These are phyloP conservation scores for Caretta caretta DNA, from an alignment of 2,113 vertebrate genomes.

Conservation along the genomic window DNA sequence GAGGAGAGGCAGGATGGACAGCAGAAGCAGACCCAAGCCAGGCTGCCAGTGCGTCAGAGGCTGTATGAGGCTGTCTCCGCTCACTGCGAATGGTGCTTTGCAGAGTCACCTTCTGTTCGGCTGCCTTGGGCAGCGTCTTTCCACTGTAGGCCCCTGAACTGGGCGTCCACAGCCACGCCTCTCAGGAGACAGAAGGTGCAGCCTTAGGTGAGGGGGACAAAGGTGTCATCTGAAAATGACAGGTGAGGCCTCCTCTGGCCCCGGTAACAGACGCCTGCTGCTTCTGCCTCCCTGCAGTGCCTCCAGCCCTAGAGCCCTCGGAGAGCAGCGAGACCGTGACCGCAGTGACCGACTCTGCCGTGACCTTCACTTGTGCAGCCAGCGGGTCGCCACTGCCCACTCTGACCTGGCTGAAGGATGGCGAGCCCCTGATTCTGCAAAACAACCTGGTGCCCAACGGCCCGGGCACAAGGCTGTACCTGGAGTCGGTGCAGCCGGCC, in stretches of 20 bases:
- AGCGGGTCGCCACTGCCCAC: constrained; percentile 84
- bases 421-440: constrained; percentile 81
- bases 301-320: constrained; percentile 81
- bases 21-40: neutral
- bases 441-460: constrained; percentile 76
- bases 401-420: constrained; percentile 89
- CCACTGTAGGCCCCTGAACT: neutral
- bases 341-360: constrained; percentile 82
- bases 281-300: constrained; percentile 73
- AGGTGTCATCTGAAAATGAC: neutral
- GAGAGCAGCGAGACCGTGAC: constrained; percentile 83
- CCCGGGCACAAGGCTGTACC: constrained; percentile 80
- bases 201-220: neutral
- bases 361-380: constrained; percentile 89
- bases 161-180: neutral
- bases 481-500: constrained; percentile 66
- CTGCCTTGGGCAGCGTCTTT: neutral
- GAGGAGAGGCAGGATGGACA: neutral
- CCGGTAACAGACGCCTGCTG: accelerated
- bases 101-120: neutral
- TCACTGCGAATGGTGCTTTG: neutral
- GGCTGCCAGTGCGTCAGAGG: neutral
- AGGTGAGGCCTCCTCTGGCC: accelerated
- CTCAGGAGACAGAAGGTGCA: neutral
- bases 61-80: neutral